These are phyloP conservation scores for Tursiops truncatus DNA, from an alignment of 2,113 vertebrate species.

Conservation along the genomic window DNA sequence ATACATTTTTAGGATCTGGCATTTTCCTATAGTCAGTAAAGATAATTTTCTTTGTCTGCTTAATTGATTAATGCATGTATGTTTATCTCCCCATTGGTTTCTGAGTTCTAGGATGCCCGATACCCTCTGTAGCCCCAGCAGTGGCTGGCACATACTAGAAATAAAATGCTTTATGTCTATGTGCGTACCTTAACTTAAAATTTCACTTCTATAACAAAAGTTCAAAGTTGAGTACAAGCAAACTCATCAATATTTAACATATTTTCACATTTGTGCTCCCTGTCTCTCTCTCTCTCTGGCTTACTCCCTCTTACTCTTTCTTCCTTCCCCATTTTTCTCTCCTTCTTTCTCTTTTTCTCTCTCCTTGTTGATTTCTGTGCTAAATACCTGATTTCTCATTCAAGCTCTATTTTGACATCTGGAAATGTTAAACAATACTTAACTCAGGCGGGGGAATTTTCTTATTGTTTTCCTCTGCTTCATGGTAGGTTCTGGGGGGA, in stretches of 20 bases:
- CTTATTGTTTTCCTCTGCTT: background rate
- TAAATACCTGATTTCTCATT: constrained; percentile 8
- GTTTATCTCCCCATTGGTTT: background rate
- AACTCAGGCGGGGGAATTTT: background rate
- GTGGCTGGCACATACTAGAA: background rate
- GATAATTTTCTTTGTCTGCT: background rate
- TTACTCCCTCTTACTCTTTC: background rate
- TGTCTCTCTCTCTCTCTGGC: background rate
- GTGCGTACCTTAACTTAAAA: background rate
- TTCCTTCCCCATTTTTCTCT: background rate
- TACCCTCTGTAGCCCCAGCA: background rate
- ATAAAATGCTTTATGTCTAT: background rate
- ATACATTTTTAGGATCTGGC: background rate
- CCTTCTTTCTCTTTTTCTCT: background rate
- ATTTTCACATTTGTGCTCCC: background rate
- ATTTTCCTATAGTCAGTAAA: background rate
- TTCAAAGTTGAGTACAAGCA: background rate
- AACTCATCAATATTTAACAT: background rate
- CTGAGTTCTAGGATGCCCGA: background rate
- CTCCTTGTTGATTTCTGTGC: background rate
- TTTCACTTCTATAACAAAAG: background rate
- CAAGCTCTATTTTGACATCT: background rate
- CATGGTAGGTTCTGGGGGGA: background rate
- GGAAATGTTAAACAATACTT: background rate
- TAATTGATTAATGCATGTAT: background rate